These are phyloP conservation scores for Dendropsophus ebraccatus DNA, from an alignment of 2,113 vertebrate species.

Conservation along the genomic window DNA sequence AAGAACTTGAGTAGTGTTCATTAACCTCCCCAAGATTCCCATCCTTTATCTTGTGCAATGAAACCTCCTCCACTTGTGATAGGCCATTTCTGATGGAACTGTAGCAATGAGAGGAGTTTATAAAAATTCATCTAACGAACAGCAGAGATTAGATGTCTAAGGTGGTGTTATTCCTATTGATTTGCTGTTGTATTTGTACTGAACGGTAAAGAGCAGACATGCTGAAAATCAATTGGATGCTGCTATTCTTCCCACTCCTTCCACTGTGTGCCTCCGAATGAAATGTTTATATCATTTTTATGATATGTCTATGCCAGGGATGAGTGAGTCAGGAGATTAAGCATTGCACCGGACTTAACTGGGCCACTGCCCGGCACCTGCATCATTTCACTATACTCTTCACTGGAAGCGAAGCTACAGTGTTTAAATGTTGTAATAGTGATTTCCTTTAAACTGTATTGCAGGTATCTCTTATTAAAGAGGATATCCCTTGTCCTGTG, in stretches of 20 bases:
- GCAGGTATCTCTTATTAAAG: not conserved
- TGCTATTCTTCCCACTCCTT: slow-evolving; percentile 60
- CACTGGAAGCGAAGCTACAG: slow-evolving; percentile 3
- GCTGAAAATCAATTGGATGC: slow-evolving; percentile 71
- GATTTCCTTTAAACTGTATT: not conserved
- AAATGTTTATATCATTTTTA: slow-evolving; percentile 78
- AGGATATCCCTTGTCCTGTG: not conserved
- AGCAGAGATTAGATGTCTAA: slow-evolving; percentile 70
- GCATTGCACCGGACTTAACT: slow-evolving; percentile 44
- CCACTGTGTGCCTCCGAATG: slow-evolving; percentile 63
- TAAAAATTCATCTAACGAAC: slow-evolving; percentile 60
- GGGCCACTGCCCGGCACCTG: slow-evolving; percentile 51
- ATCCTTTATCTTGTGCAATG: slow-evolving; percentile 45
- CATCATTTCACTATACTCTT: slow-evolving; percentile 35
- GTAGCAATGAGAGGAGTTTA: slow-evolving; percentile 62
- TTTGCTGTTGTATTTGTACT: slow-evolving; percentile 74
- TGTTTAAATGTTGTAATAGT: not conserved
- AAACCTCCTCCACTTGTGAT: not conserved
- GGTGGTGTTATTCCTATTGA: slow-evolving; percentile 73
- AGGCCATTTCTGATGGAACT: slow-evolving; percentile 13
- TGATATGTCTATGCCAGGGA: slow-evolving; percentile 68
- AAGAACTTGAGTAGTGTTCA: slow-evolving; percentile 48
- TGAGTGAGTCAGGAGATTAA: slow-evolving; percentile 72
- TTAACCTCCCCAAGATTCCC: slow-evolving; percentile 21
- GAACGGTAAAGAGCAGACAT: slow-evolving; percentile 71